These are phyloP conservation scores for Clusia tigrina DNA, from an alignment of 2,888 invertebrate genomes.

Conservation along the genomic window DNA sequence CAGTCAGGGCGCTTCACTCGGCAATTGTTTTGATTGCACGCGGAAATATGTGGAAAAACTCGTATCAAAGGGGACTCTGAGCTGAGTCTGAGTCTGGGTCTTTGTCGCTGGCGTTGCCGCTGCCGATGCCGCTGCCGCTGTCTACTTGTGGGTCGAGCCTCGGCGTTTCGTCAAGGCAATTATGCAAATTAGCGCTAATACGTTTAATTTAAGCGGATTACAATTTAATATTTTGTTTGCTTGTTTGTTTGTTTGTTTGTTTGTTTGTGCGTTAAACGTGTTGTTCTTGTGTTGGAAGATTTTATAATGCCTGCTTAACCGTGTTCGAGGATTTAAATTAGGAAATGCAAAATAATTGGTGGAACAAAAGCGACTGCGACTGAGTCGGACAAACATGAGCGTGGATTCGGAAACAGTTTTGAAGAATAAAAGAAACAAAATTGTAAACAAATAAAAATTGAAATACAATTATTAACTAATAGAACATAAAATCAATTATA, in stretches of 20 bases:
- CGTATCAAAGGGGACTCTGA: background rate
- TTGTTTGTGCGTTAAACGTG: conserved; percentile 32
- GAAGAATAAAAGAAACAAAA: too few relatives aligned
- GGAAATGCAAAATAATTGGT: too few relatives aligned
- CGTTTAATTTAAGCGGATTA: conserved; percentile 63
- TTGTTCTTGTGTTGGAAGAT: background rate
- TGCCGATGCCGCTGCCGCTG: too few relatives aligned
- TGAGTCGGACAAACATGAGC: too few relatives aligned
- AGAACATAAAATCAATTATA: too few relatives aligned
- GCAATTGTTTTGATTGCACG: background rate
- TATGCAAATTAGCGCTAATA: conserved; percentile 60
- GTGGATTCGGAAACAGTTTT: too few relatives aligned
- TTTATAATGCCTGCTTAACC: background rate
- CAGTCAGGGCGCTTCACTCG: too few relatives aligned
- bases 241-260: conserved; percentile 44
- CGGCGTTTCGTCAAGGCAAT: conserved; percentile 42
- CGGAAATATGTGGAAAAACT: conserved; percentile 18
- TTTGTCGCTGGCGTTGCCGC: background rate
- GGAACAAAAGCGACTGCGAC: too few relatives aligned
- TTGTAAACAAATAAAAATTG: too few relatives aligned
- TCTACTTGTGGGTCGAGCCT: conserved; percentile 1
- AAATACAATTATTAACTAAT: too few relatives aligned
- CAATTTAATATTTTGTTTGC: conserved; percentile 57
- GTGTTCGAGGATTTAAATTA: too few relatives aligned
- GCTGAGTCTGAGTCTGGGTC: too few relatives aligned